Evolutionary conservation across 2,113 vertebrate species (phyloP).

Genomic region (Lycaon pictus): DNA sequence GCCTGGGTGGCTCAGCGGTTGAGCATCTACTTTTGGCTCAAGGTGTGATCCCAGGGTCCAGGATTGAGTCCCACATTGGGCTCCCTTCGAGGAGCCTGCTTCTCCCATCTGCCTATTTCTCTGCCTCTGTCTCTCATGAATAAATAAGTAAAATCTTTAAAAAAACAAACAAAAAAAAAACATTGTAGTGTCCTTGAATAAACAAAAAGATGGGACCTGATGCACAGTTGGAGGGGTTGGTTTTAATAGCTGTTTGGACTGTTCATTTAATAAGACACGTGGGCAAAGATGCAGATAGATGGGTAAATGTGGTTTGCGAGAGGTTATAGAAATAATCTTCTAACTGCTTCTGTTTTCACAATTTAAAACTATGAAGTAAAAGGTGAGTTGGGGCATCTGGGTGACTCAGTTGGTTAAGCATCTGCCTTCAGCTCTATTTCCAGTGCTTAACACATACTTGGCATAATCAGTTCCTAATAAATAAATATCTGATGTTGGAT

Average conservation of each 20-base stretch:
- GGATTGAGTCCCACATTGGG: too few species aligned
- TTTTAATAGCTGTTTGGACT: neutral
- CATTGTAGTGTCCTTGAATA: neutral
- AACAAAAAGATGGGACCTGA: neutral
- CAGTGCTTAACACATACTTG: neutral
- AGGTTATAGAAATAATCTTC: slow-evolving; percentile 10
- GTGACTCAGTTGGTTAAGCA: neutral
- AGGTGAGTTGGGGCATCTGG: neutral
- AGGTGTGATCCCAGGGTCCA: too few species aligned
- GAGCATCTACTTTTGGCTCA: too few species aligned
- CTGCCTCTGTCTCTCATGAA: too few species aligned
- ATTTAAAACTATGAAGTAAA: neutral
- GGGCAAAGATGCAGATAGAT: neutral
- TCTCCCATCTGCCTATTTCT: too few species aligned
- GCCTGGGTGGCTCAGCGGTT: too few species aligned
- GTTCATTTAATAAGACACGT: neutral
- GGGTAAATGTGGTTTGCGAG: neutral
- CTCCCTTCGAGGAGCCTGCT: too few species aligned
- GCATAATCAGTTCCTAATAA: neutral
- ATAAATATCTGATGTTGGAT: slow-evolving; percentile 27
- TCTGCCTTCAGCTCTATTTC: neutral
- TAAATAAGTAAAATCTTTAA: too few species aligned
- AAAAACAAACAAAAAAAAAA: too few species aligned
- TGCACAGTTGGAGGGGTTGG: neutral
- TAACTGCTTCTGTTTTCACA: neutral